Percentiles rank a stretch among this genome's conserved stretches.
phyloP scores from a whole-genome alignment of 2,797 vertebrate genomes.

The Cygnus olor region DNA sequence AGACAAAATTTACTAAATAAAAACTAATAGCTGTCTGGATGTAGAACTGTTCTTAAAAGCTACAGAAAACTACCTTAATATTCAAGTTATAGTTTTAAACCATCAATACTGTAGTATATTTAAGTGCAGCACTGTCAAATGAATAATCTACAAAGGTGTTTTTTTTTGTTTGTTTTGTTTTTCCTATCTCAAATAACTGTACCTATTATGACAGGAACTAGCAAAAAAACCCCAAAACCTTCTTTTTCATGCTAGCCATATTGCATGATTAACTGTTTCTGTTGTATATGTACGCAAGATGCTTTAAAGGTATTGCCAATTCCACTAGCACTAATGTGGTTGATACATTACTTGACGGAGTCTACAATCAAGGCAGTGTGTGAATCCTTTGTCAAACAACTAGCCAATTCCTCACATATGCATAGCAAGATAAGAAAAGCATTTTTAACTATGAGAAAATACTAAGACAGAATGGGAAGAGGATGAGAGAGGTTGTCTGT shows the following conservation, averaged over 20 bases:
- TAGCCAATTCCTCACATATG: background rate
- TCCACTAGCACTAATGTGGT: background rate
- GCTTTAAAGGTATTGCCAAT: background rate
- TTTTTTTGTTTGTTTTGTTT: background rate
- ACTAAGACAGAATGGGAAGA: background rate
- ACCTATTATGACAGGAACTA: background rate
- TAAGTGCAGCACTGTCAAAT: background rate
- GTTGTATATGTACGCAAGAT: background rate
- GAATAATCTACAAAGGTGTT: fast-evolving
- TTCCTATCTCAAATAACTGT: background rate
- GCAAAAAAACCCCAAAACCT: background rate
- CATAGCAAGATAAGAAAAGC: background rate
- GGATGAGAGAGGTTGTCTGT: background rate
- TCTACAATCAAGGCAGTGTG: background rate
- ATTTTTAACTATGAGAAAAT: background rate
- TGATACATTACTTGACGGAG: background rate
- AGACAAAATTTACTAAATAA: background rate
- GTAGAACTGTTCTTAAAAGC: background rate
- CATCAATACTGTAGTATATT: background rate
- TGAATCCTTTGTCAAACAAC: background rate
- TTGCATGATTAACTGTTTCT: background rate
- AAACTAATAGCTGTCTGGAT: background rate
- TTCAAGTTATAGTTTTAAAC: background rate
- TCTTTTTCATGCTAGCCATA: background rate
- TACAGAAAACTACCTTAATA: background rate